Evolutionary conservation across 2,113 vertebrate genomes (phyloP).

Genomic region (Prolemur simus): DNA sequence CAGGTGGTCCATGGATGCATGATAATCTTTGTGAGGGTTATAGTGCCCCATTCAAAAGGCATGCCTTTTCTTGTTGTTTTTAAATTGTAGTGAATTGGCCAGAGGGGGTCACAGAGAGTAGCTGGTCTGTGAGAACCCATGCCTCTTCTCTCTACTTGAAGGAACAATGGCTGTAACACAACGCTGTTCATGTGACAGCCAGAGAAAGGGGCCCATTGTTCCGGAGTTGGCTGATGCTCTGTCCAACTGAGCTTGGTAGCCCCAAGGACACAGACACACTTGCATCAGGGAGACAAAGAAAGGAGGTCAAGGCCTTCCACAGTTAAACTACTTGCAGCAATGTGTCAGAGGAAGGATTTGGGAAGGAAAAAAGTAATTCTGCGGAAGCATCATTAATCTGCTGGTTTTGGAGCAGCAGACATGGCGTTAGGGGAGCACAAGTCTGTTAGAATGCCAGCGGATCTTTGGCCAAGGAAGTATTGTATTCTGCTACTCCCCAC

Average conservation of each 20-base stretch:
- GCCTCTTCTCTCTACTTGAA: slow-evolving; percentile 80
- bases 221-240: slow-evolving; percentile 78
- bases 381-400: slow-evolving; percentile 11
- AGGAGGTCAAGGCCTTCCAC: slow-evolving; percentile 59
- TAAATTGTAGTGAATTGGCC: slow-evolving; percentile 76
- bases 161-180: slow-evolving; percentile 85
- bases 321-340: slow-evolving; percentile 56
- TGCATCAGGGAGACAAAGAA: slow-evolving; percentile 65
- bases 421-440: neutral
- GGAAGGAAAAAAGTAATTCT: slow-evolving; percentile 35
- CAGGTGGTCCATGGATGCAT: neutral
- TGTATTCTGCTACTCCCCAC: neutral
- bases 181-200: slow-evolving; percentile 86
- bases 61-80: neutral
- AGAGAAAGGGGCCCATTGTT: slow-evolving; percentile 86
- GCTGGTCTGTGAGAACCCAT: slow-evolving; percentile 80
- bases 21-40: slow-evolving; percentile 46
- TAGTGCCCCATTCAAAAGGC: neutral
- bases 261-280: slow-evolving; percentile 75
- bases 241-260: slow-evolving; percentile 74
- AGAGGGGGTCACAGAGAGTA: slow-evolving; percentile 74
- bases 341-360: slow-evolving; percentile 55
- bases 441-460: neutral
- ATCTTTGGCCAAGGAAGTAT: neutral
- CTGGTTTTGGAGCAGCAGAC: neutral